These are phyloP conservation scores for human (Homo sapiens) DNA, from an alignment of 2,113 vertebrate species.

Conservation along the genomic window DNA sequence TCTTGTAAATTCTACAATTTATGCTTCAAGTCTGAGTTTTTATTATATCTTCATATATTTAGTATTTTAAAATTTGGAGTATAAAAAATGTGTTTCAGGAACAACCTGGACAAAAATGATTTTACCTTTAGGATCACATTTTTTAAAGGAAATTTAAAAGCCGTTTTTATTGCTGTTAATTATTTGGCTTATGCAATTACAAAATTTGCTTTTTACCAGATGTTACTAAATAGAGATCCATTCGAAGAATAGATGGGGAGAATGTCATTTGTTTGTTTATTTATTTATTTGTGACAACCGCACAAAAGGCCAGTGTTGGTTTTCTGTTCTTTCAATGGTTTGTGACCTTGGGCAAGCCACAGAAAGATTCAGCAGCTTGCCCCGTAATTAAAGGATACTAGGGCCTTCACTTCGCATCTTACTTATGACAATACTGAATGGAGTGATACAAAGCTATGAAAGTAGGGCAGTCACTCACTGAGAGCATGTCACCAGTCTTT, in stretches of 20 bases:
- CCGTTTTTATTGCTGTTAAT: not conserved
- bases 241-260: not conserved
- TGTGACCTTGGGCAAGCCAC: not conserved
- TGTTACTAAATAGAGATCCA: not conserved
- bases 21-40: slow-evolving; percentile 57
- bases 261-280: not conserved
- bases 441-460: not conserved
- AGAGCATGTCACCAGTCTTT: not conserved
- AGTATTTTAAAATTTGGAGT: slow-evolving; percentile 41
- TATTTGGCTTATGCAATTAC: not conserved
- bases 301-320: not conserved
- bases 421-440: not conserved
- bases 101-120: not conserved
- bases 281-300: not conserved
- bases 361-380: not conserved
- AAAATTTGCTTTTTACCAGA: not conserved
- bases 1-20: not conserved
- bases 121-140: slow-evolving; percentile 41
- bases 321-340: not conserved
- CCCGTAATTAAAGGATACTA: not conserved
- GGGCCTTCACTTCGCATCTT: not conserved
- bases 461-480: not conserved
- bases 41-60: slow-evolving; percentile 50
- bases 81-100: slow-evolving; percentile 37
- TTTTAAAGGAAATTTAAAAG: not conserved